These are phyloP conservation scores for Clarias fuscus DNA, from an alignment of 2,797 vertebrate species.

Conservation along the genomic window DNA sequence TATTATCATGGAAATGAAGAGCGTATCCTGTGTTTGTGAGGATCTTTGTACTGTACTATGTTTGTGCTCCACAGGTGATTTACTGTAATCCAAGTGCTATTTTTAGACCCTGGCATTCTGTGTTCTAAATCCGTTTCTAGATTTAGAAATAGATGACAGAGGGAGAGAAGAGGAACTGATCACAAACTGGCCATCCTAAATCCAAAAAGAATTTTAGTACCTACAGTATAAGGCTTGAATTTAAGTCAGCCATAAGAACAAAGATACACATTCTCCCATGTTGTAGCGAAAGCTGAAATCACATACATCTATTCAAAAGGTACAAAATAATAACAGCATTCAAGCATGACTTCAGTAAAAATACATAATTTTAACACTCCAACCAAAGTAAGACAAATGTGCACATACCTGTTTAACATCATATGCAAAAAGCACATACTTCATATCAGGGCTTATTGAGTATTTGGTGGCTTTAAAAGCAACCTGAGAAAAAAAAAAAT, in stretches of 20 bases:
- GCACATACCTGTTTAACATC: conserved; percentile 88
- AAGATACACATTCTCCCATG: not conserved
- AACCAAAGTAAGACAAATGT: not conserved
- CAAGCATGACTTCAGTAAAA: not conserved
- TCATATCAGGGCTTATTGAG: conserved; percentile 91
- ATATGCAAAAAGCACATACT: conserved; percentile 92
- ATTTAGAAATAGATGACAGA: not conserved
- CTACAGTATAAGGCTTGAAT: not conserved
- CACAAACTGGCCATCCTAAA: not conserved
- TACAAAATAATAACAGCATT: not conserved
- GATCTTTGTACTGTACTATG: not conserved
- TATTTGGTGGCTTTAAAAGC: conserved; percentile 94
- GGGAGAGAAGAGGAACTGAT: not conserved
- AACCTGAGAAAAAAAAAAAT: conserved; percentile 70
- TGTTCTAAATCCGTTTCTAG: not conserved
- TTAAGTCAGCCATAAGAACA: not conserved
- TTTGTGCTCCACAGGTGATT: conserved; percentile 10
- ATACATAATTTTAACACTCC: not conserved
- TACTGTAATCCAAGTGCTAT: conserved; percentile 7
- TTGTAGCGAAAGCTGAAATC: not conserved
- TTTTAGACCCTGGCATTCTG: not conserved
- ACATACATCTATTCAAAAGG: not conserved
- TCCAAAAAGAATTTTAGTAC: not conserved
- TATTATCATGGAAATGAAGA: conserved; percentile 22
- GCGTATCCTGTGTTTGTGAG: not conserved